Percentiles rank a stretch among this genome's conserved stretches.
Evolutionary conservation across 2,797 vertebrate species (phyloP).

Genomic region (Pygocentrus nattereri): DNA sequence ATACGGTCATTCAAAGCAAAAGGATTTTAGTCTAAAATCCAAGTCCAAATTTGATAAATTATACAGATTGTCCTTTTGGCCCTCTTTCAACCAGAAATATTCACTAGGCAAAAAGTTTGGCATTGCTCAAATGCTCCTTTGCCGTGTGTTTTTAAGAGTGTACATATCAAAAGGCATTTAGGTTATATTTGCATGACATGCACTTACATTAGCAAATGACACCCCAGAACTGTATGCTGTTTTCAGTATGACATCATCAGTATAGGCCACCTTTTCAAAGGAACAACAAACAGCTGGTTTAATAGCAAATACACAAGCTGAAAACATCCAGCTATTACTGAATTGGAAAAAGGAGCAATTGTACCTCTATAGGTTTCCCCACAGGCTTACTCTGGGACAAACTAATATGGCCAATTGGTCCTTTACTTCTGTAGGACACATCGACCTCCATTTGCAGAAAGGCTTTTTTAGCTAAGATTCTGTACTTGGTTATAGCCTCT

Average conservation of each 20-base stretch:
- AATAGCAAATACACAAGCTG: neutral
- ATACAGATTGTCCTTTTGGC: too few relatives aligned
- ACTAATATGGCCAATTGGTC: constrained; percentile 66
- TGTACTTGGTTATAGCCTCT: constrained; percentile 87
- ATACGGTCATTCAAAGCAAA: too few relatives aligned
- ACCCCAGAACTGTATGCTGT: constrained; percentile 84
- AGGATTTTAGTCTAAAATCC: too few relatives aligned
- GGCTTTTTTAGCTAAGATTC: constrained; percentile 67
- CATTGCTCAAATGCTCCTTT: too few relatives aligned
- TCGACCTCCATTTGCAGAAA: constrained; percentile 81
- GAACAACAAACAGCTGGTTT: neutral
- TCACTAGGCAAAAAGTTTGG: too few relatives aligned
- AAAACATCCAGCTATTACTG: neutral
- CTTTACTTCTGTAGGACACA: constrained; percentile 76
- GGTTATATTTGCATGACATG: neutral
- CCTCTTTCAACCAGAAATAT: too few relatives aligned
- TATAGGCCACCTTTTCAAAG: constrained; percentile 75
- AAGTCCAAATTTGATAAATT: too few relatives aligned
- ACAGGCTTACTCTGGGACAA: constrained; percentile 79
- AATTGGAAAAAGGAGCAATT: neutral
- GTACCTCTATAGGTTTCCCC: constrained; percentile 80
- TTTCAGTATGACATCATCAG: constrained; percentile 80
- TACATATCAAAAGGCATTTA: neutral
- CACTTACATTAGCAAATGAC: constrained; percentile 88
- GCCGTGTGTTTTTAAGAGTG: neutral